Conservation (phyloP, 2,888 invertebrate species). For the Drosophila koepferae region DNA sequence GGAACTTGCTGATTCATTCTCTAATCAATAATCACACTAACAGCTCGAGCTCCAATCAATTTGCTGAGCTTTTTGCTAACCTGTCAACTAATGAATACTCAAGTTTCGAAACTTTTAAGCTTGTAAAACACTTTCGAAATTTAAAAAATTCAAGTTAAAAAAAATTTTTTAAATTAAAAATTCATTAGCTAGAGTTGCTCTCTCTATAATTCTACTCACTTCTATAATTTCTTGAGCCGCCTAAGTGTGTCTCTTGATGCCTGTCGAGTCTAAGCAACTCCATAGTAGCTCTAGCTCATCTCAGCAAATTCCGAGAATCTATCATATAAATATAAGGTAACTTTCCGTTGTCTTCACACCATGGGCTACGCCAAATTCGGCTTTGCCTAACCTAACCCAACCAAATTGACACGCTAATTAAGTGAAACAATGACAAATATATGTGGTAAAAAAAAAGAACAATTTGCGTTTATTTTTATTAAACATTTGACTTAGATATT, state of each 20-base stretch:
- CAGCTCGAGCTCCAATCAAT: neutral
- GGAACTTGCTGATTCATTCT: neutral
- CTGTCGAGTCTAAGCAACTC: neutral
- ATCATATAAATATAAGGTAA: neutral
- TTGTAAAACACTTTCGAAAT: neutral
- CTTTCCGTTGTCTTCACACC: neutral
- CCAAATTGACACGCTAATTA: neutral
- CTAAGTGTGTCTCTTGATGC: neutral
- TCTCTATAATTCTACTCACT: no score
- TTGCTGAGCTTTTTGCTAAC: neutral
- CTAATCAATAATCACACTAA: neutral
- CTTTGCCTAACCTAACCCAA: neutral
- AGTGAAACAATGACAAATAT: neutral
- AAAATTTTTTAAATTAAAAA: neutral
- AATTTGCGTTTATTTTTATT: conserved; percentile 55
- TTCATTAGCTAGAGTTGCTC: neutral
- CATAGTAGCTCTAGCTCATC: neutral
- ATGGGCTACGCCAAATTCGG: neutral
- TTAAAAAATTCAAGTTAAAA: no score
- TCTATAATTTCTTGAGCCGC: neutral
- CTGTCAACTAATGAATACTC: no score
- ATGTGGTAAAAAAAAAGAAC: conserved; percentile 61
- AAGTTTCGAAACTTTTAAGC: no score
- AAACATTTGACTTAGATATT: conserved; percentile 55
- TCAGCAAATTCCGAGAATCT: neutral